Base-by-base conservation (phyloP, 2,888 invertebrate species). In the Drosophila setosimentum region DNA sequence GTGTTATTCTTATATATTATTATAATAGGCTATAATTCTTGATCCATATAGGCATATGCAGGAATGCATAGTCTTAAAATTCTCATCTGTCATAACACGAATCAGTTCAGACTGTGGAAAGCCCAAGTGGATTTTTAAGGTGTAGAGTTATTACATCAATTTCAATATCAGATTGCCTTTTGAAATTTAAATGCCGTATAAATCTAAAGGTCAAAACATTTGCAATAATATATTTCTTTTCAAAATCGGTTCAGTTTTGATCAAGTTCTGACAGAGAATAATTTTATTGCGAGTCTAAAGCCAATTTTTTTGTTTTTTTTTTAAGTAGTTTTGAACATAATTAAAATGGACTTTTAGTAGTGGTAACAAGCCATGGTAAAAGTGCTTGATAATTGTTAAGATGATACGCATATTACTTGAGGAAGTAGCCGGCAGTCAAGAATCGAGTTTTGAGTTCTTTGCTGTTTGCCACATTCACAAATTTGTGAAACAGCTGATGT, bases 381-480 rank as follows among this genome's bases (percentile, higher is more conserved):
- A 51, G 42, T 48, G 69, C 57, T 69, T 54, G 32, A 63, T 30
- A 63, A 63, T 51, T 13, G 21, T n/a, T 78, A 70, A 78, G 65
- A 68, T 60, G 75, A 64, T 78, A 76, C 72, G 79, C 78, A 78
- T 57, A 67, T 76, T 72, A 67, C 60, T 76, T 65, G 68, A 69
- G 76, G 68, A 69, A 78, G 69, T 68, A 53, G 53, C 68, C 49
- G 30, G 27, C 21, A 42, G 45, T 49, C 33, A 40, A 55, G 37
- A 24, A 45, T 29, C 18, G 33, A 55, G 40, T 42, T 60, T 32
- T 37, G n/a, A 48, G n/a, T 32, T 63, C 8, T 63, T 53, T 55
- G 42, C 42, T 33, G 27, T 60, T 32, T 30, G 21, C 24, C 10
- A 24, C 35, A 37, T 42, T 69, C 64, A 57, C 54, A 18, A 16